phyloP scores from a whole-genome alignment of 2,113 vertebrate genomes.

The Callocephalon fimbriatum region DNA sequence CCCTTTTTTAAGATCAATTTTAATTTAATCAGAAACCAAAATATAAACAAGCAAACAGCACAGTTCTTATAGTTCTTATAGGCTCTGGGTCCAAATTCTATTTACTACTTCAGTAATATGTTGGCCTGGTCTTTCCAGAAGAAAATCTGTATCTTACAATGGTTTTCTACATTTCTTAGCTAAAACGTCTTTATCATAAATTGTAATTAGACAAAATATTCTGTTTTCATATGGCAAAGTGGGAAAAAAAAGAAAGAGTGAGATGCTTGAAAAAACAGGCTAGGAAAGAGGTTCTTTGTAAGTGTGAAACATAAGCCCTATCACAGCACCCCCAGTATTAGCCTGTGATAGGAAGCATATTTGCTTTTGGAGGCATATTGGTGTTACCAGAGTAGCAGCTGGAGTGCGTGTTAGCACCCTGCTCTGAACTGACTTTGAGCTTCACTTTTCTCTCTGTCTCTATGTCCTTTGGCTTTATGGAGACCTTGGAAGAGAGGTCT shows the following conservation, averaged over 20 bases:
- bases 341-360: background rate
- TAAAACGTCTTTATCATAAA: background rate
- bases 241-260: background rate
- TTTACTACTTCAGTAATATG: background rate
- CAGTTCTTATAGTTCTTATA: background rate
- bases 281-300: background rate
- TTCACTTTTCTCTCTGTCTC: background rate
- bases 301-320: background rate
- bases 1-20: background rate
- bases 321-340: background rate
- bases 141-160: background rate
- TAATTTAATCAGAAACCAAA: background rate
- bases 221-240: background rate
- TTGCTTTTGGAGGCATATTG: rapidly evolving
- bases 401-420: background rate
- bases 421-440: background rate
- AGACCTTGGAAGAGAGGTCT: background rate
- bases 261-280: background rate
- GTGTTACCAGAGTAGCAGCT: background rate
- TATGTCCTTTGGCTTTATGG: background rate
- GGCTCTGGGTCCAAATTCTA: background rate
- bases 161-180: background rate
- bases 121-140: background rate
- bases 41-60: background rate
- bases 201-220: background rate